Conservation (phyloP, 2,113 vertebrate genomes). For the Campylorhamphus procurvoides region DNA sequence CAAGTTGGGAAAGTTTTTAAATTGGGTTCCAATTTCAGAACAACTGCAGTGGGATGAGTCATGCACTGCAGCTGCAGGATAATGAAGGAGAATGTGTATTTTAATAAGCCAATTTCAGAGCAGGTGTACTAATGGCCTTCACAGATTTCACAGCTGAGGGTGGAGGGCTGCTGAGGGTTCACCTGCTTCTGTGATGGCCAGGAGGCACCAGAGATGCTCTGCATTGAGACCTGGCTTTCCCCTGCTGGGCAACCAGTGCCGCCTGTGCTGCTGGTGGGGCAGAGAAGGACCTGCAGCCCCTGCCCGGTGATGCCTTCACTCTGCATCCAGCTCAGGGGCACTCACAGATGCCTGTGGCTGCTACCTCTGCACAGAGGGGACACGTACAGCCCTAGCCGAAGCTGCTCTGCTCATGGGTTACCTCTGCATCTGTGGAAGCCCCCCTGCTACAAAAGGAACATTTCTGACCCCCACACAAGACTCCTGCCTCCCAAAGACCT, state of each 20-base stretch:
- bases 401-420: neutral
- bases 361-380: neutral
- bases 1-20: neutral
- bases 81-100: neutral
- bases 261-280: neutral
- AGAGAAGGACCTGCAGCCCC: neutral
- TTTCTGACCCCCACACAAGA: neutral
- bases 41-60: neutral
- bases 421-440: neutral
- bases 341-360: neutral
- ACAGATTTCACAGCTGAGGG: neutral
- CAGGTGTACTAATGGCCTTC: neutral
- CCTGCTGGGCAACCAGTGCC: accelerated
- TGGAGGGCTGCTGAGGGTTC: neutral
- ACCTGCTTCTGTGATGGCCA: neutral
- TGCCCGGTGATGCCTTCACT: neutral
- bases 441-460: neutral
- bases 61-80: neutral
- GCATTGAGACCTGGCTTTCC: neutral
- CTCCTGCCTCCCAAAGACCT: neutral
- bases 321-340: neutral
- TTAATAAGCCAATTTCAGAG: neutral
- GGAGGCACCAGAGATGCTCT: neutral
- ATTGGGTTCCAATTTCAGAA: neutral
- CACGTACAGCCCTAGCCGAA: neutral